These are phyloP conservation scores for Drosophila pseudoananassae DNA, from an alignment of 1,140 invertebrate species.

Conservation along the genomic window DNA sequence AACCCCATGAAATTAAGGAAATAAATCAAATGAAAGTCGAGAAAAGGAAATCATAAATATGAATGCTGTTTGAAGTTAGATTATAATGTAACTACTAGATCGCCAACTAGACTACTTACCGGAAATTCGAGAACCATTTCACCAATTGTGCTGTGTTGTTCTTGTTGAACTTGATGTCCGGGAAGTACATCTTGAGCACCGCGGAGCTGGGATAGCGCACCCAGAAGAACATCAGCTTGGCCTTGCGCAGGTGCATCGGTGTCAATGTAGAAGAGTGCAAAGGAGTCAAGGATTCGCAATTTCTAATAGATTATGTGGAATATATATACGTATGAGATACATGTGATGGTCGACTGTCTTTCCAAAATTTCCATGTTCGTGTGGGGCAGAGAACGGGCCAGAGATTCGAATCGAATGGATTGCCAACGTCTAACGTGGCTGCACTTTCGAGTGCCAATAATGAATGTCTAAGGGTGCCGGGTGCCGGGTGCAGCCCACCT, in stretches of 20 bases:
- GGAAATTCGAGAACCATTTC: constrained; percentile 99
- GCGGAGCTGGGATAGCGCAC: constrained; percentile 99
- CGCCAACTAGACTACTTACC: constrained; percentile 88
- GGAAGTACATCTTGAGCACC: constrained; percentile 99
- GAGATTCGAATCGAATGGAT: constrained; percentile 33
- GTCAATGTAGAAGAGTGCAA: constrained; percentile 97
- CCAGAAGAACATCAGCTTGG: constrained; percentile 99
- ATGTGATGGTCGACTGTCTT: constrained; percentile 55
- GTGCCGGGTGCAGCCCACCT: background rate
- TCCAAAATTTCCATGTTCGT: constrained; percentile 58
- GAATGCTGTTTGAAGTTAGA: constrained; percentile 63
- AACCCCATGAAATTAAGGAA: background rate
- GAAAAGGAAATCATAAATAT: constrained; percentile 68
- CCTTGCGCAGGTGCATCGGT: constrained; percentile 99
- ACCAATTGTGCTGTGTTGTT: constrained; percentile 99
- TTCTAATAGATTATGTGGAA: constrained; percentile 52
- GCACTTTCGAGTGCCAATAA: constrained; percentile 80
- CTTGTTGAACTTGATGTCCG: constrained; percentile 99
- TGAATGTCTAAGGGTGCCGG: constrained; percentile 70
- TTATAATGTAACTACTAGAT: constrained; percentile 7
- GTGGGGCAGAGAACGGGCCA: constrained; percentile 14
- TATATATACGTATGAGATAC: constrained; percentile 33
- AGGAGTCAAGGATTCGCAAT: constrained; percentile 89
- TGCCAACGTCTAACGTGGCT: constrained; percentile 57
- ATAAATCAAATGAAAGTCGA: background rate